Conservation (phyloP, 2,797 vertebrate genomes). For the Anomalospiza imberbis region DNA sequence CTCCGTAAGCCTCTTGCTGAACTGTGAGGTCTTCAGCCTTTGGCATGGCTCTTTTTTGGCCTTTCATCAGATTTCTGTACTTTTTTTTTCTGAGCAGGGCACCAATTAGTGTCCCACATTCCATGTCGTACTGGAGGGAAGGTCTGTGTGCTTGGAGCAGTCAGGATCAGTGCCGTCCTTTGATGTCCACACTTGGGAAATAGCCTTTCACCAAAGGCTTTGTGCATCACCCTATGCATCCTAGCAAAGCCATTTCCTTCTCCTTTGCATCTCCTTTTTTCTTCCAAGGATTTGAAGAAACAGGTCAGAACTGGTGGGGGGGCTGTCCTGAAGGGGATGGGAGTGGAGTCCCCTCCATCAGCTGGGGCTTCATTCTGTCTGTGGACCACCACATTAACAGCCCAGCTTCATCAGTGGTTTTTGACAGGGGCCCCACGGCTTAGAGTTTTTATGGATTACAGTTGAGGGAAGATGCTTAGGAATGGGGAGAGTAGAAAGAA, state of each 20-base stretch:
- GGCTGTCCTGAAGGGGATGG: not conserved
- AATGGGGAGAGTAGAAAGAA: not conserved
- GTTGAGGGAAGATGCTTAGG: fast-evolving
- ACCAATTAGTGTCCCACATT: fast-evolving
- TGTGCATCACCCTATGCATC: not conserved
- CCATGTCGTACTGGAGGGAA: not conserved
- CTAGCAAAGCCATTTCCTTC: not conserved
- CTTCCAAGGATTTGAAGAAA: not conserved
- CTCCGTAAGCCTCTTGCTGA: not conserved
- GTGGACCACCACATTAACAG: not conserved
- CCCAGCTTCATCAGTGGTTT: not conserved
- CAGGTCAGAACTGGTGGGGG: not conserved
- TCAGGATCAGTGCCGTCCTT: not conserved
- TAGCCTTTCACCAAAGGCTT: not conserved
- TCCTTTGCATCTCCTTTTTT: not conserved
- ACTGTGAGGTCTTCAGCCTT: not conserved
- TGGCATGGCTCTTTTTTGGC: not conserved
- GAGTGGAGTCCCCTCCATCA: not conserved
- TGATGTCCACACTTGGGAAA: not conserved
- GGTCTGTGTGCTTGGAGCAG: not conserved
- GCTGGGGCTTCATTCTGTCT: not conserved
- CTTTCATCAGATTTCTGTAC: not conserved
- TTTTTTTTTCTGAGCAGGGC: not conserved
- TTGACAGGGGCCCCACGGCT: not conserved
- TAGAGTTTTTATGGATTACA: not conserved